Conservation (phyloP, 2,888 invertebrate species). For the Eupithecia subfuscata region DNA sequence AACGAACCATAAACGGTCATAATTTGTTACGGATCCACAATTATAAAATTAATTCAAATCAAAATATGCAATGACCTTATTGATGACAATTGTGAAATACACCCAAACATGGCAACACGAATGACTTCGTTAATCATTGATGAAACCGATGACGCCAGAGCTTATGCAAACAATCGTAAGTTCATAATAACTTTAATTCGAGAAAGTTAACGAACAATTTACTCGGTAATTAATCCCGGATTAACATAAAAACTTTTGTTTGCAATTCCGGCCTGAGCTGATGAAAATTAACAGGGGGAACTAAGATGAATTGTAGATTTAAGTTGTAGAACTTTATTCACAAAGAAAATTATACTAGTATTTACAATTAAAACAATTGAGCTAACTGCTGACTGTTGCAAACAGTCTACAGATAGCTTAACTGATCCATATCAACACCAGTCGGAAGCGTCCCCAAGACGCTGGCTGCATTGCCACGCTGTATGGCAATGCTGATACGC, state of each 20-base stretch:
- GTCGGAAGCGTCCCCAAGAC: no score
- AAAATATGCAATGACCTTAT: conserved; percentile 27
- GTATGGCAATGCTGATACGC: no score
- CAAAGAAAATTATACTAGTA: no score
- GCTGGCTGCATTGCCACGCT: no score
- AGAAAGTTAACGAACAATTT: conserved; percentile 27
- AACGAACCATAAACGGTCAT: conserved; percentile 7
- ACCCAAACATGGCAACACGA: conserved; percentile 24
- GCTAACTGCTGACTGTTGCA: no score
- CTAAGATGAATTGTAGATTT: background rate
- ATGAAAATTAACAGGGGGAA: background rate
- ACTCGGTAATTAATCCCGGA: conserved; percentile 10
- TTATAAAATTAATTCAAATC: conserved; percentile 24
- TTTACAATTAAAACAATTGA: no score
- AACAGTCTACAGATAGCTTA: no score
- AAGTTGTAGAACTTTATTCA: no score
- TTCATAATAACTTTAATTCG: conserved; percentile 26
- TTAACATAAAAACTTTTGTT: conserved; percentile 21
- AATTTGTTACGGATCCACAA: conserved; percentile 27
- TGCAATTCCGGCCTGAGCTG: background rate
- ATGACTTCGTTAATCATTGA: conserved; percentile 21
- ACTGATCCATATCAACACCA: no score
- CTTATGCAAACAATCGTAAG: conserved; percentile 36
- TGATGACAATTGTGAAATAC: conserved; percentile 34
- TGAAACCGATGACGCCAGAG: conserved; percentile 24